phyloP scores from a whole-genome alignment of 2,113 vertebrate genomes.

The Hippocampus barbouri region DNA sequence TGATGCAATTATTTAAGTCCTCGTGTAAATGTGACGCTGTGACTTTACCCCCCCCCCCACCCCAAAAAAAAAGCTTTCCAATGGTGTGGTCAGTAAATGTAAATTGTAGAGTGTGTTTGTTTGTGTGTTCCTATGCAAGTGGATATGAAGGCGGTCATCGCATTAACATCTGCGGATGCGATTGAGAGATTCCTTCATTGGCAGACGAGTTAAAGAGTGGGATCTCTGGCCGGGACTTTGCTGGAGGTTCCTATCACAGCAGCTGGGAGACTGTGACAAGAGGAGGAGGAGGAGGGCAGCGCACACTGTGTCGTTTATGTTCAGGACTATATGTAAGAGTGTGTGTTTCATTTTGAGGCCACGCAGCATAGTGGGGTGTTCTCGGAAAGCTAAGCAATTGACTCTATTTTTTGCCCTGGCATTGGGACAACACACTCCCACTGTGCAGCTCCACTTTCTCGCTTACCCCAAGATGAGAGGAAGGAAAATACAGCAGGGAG shows the following conservation, averaged over 20 bases:
- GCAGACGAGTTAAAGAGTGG: constrained; percentile 24
- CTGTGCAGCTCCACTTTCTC: constrained; percentile 40
- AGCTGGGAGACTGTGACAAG: constrained; percentile 32
- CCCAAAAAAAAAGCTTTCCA: not conserved
- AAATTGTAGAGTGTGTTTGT: not conserved
- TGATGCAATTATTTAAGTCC: not conserved
- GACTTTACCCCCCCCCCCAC: not conserved
- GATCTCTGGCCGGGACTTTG: constrained; percentile 29
- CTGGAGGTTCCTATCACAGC: constrained; percentile 31
- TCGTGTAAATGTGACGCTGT: not conserved
- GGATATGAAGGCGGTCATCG: not conserved
- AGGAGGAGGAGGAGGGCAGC: constrained; percentile 36
- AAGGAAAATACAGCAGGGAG: constrained; percentile 9
- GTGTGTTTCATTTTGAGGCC: constrained; percentile 66
- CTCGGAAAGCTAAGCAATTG: constrained; percentile 66
- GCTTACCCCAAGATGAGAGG: not conserved
- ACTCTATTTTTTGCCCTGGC: constrained; percentile 78
- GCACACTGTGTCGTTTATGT: constrained; percentile 42
- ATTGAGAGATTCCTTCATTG: constrained; percentile 51
- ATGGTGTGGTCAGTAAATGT: not conserved
- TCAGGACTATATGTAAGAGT: constrained; percentile 44
- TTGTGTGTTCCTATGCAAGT: not conserved
- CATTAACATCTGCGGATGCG: not conserved
- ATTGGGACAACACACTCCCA: constrained; percentile 67
- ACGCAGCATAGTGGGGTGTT: constrained; percentile 58